These are phyloP conservation scores for Cichlasoma orientale DNA, from an alignment of 2,797 vertebrate species.

Conservation along the genomic window DNA sequence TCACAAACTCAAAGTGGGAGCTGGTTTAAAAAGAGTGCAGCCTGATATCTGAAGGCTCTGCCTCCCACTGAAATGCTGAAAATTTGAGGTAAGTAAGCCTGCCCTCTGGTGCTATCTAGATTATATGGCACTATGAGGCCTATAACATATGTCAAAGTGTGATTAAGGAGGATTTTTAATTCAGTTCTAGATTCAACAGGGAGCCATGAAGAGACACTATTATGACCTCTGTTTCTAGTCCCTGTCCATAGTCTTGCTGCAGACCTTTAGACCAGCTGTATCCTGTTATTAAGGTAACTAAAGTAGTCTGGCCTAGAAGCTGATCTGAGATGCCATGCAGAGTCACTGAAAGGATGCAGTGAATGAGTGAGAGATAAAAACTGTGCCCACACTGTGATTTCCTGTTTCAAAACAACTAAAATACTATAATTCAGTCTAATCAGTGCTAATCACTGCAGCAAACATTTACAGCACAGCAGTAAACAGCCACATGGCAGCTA, in stretches of 20 bases:
- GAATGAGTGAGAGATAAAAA: background rate
- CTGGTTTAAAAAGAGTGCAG: background rate
- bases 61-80: background rate
- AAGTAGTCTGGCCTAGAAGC: background rate
- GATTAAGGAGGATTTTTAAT: background rate
- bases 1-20: background rate
- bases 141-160: background rate
- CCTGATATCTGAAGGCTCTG: background rate
- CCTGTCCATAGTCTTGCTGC: background rate
- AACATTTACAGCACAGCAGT: background rate
- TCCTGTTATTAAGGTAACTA: background rate
- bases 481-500: slow-evolving; percentile 5
- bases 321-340: background rate
- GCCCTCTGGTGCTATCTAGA: background rate
- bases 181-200: background rate
- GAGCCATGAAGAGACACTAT: background rate
- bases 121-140: background rate
- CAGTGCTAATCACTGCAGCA: background rate
- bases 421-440: background rate
- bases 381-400: background rate
- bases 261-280: background rate
- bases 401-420: background rate
- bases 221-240: background rate
- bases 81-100: background rate
- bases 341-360: background rate